Conservation (phyloP, 2,797 vertebrate genomes). For the Lutjanus argentimaculatus region DNA sequence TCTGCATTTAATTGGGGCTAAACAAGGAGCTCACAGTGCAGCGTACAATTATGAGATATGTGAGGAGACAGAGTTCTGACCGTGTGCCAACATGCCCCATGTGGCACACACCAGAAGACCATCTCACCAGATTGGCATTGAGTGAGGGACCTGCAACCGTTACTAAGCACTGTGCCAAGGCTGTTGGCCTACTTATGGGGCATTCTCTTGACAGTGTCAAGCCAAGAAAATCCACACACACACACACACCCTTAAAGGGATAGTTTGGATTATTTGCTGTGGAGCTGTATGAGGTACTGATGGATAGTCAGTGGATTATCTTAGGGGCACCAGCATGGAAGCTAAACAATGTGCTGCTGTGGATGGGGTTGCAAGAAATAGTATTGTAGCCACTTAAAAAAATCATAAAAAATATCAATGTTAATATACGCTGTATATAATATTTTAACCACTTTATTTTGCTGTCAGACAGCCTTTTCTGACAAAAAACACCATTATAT, state of each 20-base stretch:
- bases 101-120: conserved; percentile 68
- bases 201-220: conserved; percentile 65
- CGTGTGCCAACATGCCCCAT: conserved; percentile 63
- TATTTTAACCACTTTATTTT: too few species aligned
- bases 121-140: conserved; percentile 73
- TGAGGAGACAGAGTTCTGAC: conserved; percentile 69
- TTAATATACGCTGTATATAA: too few species aligned
- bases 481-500: too few species aligned
- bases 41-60: conserved; percentile 77
- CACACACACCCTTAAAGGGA: conserved; percentile 26
- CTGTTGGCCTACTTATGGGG: conserved; percentile 75
- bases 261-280: too few species aligned
- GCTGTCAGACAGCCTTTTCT: too few species aligned
- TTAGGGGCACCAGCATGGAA: too few species aligned
- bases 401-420: too few species aligned
- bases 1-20: conserved; percentile 69
- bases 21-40: conserved; percentile 67
- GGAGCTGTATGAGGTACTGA: too few species aligned
- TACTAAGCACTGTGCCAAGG: conserved; percentile 71
- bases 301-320: too few species aligned
- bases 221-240: conserved; percentile 49
- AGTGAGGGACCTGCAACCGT: conserved; percentile 70
- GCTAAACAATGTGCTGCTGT: too few species aligned
- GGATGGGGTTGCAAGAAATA: too few species aligned
- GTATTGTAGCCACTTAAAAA: too few species aligned